phyloP scores from a whole-genome alignment of 2,113 vertebrate genomes.

The Scalopus aquaticus region DNA sequence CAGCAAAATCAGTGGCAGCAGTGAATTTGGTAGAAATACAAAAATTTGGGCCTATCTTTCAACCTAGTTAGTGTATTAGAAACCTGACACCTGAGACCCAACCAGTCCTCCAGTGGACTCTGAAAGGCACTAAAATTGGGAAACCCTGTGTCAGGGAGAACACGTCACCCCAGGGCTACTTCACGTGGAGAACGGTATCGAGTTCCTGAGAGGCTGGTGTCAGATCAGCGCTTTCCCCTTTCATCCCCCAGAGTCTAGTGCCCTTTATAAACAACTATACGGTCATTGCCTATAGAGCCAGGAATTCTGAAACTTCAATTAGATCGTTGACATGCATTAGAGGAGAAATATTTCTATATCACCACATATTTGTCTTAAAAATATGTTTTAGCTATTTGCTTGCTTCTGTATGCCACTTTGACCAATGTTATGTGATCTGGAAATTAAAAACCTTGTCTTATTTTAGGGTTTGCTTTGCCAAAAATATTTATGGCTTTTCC shows the following conservation, averaged over 20 bases:
- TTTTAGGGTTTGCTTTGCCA: constrained; percentile 74
- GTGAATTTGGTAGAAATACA: constrained; percentile 13
- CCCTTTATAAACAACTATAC: not conserved
- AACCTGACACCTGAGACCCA: not conserved
- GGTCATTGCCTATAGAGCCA: not conserved
- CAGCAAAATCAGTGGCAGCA: not conserved
- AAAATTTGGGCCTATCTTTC: not conserved
- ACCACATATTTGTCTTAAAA: constrained; percentile 74
- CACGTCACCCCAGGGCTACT: not conserved
- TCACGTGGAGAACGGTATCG: not conserved
- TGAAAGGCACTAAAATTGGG: not conserved
- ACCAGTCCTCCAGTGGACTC: not conserved
- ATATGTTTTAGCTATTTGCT: constrained; percentile 70
- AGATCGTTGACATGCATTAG: constrained; percentile 60
- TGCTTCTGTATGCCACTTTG: constrained; percentile 66
- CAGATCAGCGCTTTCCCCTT: not conserved
- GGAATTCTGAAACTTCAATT: not conserved
- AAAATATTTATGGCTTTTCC: constrained; percentile 77
- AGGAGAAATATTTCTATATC: constrained; percentile 70
- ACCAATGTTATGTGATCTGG: constrained; percentile 75
- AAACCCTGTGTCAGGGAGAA: not conserved
- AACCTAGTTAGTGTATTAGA: not conserved
- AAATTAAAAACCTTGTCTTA: constrained; percentile 77
- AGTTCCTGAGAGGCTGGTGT: not conserved
- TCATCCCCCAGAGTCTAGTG: not conserved